Evolutionary conservation across 2,797 vertebrate species (phyloP), one percentile per base, ranked within the genome.

Genomic region (Anolis apletophallus): DNA sequence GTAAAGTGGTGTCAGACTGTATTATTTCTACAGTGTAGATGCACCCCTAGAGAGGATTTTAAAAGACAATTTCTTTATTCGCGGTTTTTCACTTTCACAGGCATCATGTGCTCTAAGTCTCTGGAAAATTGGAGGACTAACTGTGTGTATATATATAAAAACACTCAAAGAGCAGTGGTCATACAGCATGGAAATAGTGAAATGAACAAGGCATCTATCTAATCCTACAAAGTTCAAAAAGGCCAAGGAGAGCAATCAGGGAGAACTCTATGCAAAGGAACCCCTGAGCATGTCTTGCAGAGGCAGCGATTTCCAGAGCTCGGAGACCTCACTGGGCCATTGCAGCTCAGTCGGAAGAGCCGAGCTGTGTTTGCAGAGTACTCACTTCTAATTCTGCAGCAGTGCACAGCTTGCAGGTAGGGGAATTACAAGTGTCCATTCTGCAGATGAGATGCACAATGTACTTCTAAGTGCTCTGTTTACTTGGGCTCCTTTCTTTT

Each of bases 401-500:
- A 40, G 36, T 17, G 9, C 61, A 67, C 73, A 46, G 59, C 75
- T 54, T 64, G 69, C 16, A 8, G 11, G 32, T 54, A 55, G 79
- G 57, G 71, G 77, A 87, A 84, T 67, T 54, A 87, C 57, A 84
- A 80, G 46, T 80, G 46, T 74, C 86, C 54, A 80, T 79, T 55
- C 26, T 59, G 14, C 69, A 61, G 23, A 73, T 84, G 68, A 40
- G 55, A 84, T 79, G 68, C 75, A 84, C 75, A 79, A 71, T 40
- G 46, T 83, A 32, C 46, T 73, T 40, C 68, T 80, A 84, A 84
- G 71, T 84, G 76, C 23, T 11, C 32, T 83, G 29, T 68, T 79
- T 57, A 69, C 29, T 0, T 19, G 17, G 23, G 67, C 55, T 50
- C 32, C n/a, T 83, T 83, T 61, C 59, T 64, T 68, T 87, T 71